Conservation (phyloP, 1,140 invertebrate genomes). For the Saxidomus purpurata region DNA sequence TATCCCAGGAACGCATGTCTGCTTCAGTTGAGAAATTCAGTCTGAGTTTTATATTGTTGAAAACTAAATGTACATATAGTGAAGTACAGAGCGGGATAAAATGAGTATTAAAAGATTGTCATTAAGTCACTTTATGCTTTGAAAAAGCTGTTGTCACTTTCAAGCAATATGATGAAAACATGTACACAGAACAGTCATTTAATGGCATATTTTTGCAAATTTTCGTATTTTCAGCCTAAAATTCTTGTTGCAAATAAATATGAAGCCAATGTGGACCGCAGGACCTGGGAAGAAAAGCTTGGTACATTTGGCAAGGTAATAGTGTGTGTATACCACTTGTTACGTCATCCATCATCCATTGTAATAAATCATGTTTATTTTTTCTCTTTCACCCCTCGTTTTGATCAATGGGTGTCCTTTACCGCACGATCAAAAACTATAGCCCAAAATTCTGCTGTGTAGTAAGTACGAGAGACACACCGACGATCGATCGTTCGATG, state of each 20-base stretch:
- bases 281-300: conserved; percentile 58
- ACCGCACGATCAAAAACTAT: conserved; percentile 31
- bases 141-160: too few relatives aligned
- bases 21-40: too few relatives aligned
- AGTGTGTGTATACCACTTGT: conserved; percentile 31
- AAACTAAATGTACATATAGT: too few relatives aligned
- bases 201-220: conserved; percentile 24
- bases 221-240: conserved; percentile 65
- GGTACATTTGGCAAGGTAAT: conserved; percentile 41
- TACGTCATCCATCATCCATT: conserved; percentile 9
- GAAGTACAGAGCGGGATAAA: too few relatives aligned
- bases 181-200: neutral
- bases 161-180: too few relatives aligned
- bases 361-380: conserved; percentile 45
- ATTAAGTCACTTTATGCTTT: too few relatives aligned
- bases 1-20: too few relatives aligned
- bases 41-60: too few relatives aligned
- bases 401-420: conserved; percentile 13
- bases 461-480: conserved; percentile 63
- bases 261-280: conserved; percentile 58
- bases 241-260: conserved; percentile 70
- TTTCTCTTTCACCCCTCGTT: conserved; percentile 18
- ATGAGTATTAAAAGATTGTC: too few relatives aligned
- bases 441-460: conserved; percentile 64
- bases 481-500: conserved; percentile 51